These are phyloP conservation scores for Gasteruption jaculator DNA, from an alignment of 2,888 invertebrate species.

Conservation along the genomic window DNA sequence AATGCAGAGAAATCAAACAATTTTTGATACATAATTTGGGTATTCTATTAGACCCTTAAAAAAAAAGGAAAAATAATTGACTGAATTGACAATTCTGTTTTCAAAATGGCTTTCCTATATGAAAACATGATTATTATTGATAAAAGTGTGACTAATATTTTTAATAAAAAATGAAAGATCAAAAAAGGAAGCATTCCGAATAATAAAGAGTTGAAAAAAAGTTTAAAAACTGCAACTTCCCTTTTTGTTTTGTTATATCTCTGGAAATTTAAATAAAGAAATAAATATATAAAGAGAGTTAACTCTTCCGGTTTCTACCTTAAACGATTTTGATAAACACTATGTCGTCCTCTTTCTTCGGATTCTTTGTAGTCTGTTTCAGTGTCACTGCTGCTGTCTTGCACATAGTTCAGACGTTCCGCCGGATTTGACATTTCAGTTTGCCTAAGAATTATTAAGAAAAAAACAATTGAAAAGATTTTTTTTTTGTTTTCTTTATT, in stretches of 20 bases:
- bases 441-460: slow-evolving; percentile 42
- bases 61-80: slow-evolving; percentile 3
- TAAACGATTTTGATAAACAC: slow-evolving; percentile 67
- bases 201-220: too few relatives aligned
- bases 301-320: slow-evolving; percentile 53
- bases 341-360: slow-evolving; percentile 62
- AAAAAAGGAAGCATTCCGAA: slow-evolving; percentile 2
- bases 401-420: slow-evolving; percentile 47
- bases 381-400: slow-evolving; percentile 79
- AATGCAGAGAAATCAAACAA: too few relatives aligned
- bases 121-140: background rate
- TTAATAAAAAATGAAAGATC: background rate
- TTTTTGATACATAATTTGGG: too few relatives aligned
- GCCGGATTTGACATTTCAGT: slow-evolving; percentile 48
- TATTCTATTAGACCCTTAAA: too few relatives aligned
- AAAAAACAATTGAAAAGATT: slow-evolving; percentile 9
- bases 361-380: slow-evolving; percentile 73
- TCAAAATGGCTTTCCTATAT: background rate
- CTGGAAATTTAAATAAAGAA: slow-evolving; percentile 12
- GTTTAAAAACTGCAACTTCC: too few relatives aligned
- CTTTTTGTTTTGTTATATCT: too few relatives aligned
- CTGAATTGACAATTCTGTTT: background rate
- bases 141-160: background rate
- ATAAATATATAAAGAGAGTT: slow-evolving; percentile 12
- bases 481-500: too few relatives aligned